Conservation (phyloP, 2,797 vertebrate genomes). For the Rhynchotus rufescens region DNA sequence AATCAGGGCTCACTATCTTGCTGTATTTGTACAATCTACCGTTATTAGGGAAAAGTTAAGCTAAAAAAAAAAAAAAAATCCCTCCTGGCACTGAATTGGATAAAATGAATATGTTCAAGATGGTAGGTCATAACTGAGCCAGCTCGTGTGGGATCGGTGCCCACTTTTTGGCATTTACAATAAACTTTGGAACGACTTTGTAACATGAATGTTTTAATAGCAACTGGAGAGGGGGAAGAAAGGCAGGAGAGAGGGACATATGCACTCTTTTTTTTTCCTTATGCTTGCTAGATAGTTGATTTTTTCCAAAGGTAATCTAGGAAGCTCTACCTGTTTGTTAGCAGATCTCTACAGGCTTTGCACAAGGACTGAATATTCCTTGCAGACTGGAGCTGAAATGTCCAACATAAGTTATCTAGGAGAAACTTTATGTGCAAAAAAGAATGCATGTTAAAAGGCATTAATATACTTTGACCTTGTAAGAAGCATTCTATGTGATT, state of each 20-base stretch:
- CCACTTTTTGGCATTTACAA: slow-evolving; percentile 22
- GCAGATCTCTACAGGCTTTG: neutral
- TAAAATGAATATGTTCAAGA: slow-evolving; percentile 7
- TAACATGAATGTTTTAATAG: neutral
- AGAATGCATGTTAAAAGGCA: neutral
- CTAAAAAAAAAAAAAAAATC: neutral
- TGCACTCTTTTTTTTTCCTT: neutral
- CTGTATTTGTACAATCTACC: rapidly evolving
- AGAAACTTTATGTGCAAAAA: neutral
- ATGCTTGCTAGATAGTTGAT: neutral
- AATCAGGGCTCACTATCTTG: neutral
- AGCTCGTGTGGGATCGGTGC: neutral
- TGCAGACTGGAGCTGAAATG: neutral
- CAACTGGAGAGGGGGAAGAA: neutral
- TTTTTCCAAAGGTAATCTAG: neutral
- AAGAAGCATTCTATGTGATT: neutral
- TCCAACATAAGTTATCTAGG: neutral
- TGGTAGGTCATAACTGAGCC: neutral
- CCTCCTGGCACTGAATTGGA: neutral
- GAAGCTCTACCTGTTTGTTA: neutral
- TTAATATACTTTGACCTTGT: neutral
- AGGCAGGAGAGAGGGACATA: neutral
- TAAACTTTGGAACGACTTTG: slow-evolving; percentile 32
- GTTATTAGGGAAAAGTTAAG: neutral
- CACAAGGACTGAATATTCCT: neutral